phyloP scores from a whole-genome alignment of 2,113 vertebrate genomes.

The Pachyramphus minor region DNA sequence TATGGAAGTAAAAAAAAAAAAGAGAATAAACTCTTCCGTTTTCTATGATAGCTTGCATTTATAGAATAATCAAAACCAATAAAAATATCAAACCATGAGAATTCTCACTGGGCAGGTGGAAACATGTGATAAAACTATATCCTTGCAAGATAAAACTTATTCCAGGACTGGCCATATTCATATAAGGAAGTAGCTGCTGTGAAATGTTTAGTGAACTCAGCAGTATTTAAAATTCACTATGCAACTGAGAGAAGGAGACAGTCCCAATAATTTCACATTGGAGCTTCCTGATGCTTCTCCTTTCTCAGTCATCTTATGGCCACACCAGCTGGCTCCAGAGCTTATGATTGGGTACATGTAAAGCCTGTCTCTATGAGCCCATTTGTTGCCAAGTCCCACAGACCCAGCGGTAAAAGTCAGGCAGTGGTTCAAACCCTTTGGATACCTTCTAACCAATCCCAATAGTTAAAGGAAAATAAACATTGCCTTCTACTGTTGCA shows the following conservation, averaged over 20 bases:
- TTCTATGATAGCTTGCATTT: background rate
- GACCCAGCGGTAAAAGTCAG: background rate
- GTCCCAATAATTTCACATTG: background rate
- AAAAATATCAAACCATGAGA: background rate
- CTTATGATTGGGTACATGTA: rapidly evolving
- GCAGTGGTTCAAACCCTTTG: background rate
- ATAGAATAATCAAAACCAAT: background rate
- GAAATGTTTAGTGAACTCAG: background rate
- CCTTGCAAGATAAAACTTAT: background rate
- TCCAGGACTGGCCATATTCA: background rate
- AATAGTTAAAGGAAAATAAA: background rate
- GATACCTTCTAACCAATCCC: background rate
- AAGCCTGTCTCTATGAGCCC: background rate
- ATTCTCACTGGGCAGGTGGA: background rate
- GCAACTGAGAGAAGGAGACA: background rate
- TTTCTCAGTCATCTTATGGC: background rate
- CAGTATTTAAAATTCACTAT: background rate
- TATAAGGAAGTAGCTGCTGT: background rate
- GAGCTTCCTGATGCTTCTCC: background rate
- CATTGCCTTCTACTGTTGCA: background rate
- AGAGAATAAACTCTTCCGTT: background rate
- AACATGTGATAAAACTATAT: background rate
- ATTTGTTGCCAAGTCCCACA: background rate
- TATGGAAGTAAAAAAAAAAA: background rate
- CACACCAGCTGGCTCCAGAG: background rate